Evolutionary conservation across 2,113 vertebrate genomes (phyloP).

Genomic region (Gila orcuttii): DNA sequence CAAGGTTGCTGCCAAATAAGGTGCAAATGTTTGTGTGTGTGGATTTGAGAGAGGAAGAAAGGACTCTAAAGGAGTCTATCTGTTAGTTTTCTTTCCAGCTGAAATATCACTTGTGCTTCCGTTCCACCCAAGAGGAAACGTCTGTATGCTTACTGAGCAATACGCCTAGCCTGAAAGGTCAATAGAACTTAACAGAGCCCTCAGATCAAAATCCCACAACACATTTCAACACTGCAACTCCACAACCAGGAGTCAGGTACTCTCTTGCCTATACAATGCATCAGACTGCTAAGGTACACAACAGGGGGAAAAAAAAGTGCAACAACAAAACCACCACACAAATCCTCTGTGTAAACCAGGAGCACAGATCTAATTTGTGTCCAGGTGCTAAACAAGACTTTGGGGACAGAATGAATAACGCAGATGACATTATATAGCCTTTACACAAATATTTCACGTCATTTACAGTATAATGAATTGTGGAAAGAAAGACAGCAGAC

Average conservation of each 20-base stretch:
- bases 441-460: no score
- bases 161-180: slow-evolving; percentile 56
- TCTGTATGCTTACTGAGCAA: slow-evolving; percentile 34
- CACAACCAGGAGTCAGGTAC: background rate
- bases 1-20: background rate
- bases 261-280: background rate
- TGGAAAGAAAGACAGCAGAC: no score
- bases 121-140: background rate
- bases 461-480: no score
- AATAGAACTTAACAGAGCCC: slow-evolving; percentile 53
- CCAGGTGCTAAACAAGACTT: no score
- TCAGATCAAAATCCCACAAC: slow-evolving; percentile 34
- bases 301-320: background rate
- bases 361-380: no score
- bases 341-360: background rate
- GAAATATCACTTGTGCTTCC: background rate
- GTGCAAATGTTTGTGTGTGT: background rate
- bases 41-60: background rate
- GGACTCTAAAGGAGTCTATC: background rate
- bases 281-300: background rate
- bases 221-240: background rate
- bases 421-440: no score
- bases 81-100: background rate
- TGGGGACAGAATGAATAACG: no score
- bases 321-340: background rate